phyloP scores from a whole-genome alignment of 2,888 invertebrate genomes.

The Zaprionus bogoriensis region DNA sequence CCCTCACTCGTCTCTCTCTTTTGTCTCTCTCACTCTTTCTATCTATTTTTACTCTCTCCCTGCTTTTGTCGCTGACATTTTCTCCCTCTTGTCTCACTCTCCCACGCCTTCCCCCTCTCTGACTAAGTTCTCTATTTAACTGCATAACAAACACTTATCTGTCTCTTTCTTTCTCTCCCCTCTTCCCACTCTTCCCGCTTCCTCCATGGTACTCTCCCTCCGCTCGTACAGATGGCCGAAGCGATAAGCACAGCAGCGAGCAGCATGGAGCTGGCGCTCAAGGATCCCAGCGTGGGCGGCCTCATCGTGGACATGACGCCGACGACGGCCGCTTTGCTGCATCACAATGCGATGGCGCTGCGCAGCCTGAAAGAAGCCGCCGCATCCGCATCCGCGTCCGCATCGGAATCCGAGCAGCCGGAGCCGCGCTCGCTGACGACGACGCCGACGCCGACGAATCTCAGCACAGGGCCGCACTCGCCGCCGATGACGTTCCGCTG shows the following conservation, averaged over 20 bases:
- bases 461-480: constrained; percentile 66
- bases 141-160: background rate
- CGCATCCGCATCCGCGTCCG: constrained; percentile 45
- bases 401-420: constrained; percentile 59
- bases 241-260: constrained; percentile 73
- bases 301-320: constrained; percentile 79
- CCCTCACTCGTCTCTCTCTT: no score
- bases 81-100: no score
- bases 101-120: no score
- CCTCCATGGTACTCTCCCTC: no score
- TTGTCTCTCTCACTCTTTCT: no score
- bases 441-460: constrained; percentile 74
- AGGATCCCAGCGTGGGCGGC: constrained; percentile 63
- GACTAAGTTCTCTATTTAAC: no score
- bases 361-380: constrained; percentile 76
- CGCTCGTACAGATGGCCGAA: constrained; percentile 80
- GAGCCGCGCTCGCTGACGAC: constrained; percentile 51
- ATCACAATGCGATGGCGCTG: constrained; percentile 75
- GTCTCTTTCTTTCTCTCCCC: background rate
- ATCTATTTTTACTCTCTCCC: no score
- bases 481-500: constrained; percentile 84
- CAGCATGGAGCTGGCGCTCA: constrained; percentile 78
- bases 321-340: constrained; percentile 74
- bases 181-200: constrained; percentile 5
- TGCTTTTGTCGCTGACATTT: no score